A percentile compares a stretch with the other conserved stretches of the same genome.
Conservation (phyloP, 2,113 vertebrate species). For the Conger conger region DNA sequence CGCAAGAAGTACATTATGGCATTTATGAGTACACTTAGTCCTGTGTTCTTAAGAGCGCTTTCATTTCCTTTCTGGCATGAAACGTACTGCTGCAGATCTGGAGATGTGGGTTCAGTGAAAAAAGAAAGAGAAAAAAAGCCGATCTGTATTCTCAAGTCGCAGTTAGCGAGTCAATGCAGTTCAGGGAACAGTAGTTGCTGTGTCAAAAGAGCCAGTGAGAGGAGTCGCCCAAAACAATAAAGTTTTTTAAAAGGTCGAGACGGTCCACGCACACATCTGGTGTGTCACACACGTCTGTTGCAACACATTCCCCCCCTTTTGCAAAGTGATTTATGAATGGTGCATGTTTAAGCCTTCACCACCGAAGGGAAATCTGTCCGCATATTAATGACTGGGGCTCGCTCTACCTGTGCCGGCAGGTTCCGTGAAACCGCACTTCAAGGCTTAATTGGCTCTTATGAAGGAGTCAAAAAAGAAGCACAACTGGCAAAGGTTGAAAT, state of each 20-base stretch:
- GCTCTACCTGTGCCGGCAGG: constrained; percentile 25
- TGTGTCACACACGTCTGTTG: constrained; percentile 17
- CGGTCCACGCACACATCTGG: constrained; percentile 12
- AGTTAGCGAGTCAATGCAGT: background rate
- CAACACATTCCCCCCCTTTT: constrained; percentile 8
- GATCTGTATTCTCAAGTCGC: background rate
- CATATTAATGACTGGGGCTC: background rate
- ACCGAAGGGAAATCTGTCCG: background rate
- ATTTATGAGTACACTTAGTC: background rate
- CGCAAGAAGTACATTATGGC: background rate
- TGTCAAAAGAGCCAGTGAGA: background rate
- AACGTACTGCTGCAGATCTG: background rate
- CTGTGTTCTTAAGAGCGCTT: background rate
- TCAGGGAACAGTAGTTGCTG: background rate
- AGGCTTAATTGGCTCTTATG: constrained; percentile 4
- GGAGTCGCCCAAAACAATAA: constrained; percentile 1
- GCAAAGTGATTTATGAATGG: constrained; percentile 9
- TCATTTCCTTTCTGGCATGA: background rate
- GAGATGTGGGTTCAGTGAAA: constrained; percentile 4
- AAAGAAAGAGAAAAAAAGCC: too few species aligned
- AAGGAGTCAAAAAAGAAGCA: constrained; percentile 8
- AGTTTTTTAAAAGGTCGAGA: constrained; percentile 13
- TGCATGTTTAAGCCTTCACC: constrained; percentile 3
- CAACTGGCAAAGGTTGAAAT: background rate
- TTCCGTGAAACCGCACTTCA: constrained; percentile 21